Conservation (phyloP, 2,888 invertebrate genomes). For the Toxonevra muliebris region DNA sequence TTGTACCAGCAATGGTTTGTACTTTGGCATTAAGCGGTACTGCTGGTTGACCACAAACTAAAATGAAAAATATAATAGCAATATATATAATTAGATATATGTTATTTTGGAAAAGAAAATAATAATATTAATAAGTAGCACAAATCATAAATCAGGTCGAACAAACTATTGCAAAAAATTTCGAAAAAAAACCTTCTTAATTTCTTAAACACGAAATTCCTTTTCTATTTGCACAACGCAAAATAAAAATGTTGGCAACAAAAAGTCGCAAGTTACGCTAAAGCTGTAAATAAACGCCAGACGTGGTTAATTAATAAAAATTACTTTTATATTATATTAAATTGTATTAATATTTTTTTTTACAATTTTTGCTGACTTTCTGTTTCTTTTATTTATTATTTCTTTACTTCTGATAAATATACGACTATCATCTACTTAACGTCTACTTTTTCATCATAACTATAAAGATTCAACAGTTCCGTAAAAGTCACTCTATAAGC, state of each 20-base stretch:
- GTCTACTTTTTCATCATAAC: too few relatives aligned
- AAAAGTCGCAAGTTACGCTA: too few relatives aligned
- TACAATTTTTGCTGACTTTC: neutral
- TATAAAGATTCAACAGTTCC: too few relatives aligned
- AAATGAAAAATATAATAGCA: constrained; percentile 28
- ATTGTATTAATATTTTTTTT: neutral
- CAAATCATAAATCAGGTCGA: constrained; percentile 5
- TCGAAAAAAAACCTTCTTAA: too few relatives aligned
- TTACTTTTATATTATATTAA: constrained; percentile 12
- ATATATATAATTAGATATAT: neutral
- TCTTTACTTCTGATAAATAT: too few relatives aligned
- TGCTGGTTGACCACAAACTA: constrained; percentile 82
- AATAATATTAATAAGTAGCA: constrained; percentile 6
- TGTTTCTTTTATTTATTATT: neutral
- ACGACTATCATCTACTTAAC: too few relatives aligned
- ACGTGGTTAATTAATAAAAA: constrained; percentile 16
- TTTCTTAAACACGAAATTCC: too few relatives aligned
- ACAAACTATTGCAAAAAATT: too few relatives aligned
- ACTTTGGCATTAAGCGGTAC: constrained; percentile 85
- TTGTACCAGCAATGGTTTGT: constrained; percentile 61
- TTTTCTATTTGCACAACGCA: too few relatives aligned
- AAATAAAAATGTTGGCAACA: too few relatives aligned
- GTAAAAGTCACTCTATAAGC: too few relatives aligned
- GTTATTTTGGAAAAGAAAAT: neutral
- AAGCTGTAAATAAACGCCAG: neutral